Evolutionary conservation across 2,888 invertebrate species (phyloP).

Genomic region (Torymus texanus): DNA sequence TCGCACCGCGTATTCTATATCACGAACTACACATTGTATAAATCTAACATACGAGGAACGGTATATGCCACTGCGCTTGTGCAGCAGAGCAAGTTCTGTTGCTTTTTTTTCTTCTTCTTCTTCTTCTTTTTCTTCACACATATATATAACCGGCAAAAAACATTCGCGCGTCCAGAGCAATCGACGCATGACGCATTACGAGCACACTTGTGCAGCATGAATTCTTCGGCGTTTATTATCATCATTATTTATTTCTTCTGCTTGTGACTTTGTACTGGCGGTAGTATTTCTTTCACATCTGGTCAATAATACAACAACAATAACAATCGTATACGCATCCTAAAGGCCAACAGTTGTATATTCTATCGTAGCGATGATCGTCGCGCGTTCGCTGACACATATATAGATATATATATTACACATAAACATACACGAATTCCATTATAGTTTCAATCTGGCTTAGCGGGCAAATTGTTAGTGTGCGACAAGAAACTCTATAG

Average conservation of each 20-base stretch:
- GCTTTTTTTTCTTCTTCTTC: too few species aligned
- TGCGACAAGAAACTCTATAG: too few species aligned
- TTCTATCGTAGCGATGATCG: constrained; percentile 33
- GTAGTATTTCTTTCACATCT: background rate
- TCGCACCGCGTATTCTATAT: constrained; percentile 23
- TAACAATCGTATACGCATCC: background rate
- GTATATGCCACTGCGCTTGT: background rate
- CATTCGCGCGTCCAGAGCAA: background rate
- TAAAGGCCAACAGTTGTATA: constrained; percentile 6
- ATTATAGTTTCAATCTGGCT: too few species aligned
- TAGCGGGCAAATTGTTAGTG: too few species aligned
- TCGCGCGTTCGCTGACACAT: constrained; percentile 13
- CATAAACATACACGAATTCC: background rate
- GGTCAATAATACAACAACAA: too few species aligned
- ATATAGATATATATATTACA: background rate
- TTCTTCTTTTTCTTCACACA: too few species aligned
- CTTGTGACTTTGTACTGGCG: constrained; percentile 31
- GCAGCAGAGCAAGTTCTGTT: background rate
- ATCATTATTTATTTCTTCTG: constrained; percentile 6
- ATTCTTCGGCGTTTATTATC: background rate
- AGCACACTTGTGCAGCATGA: constrained; percentile 6
- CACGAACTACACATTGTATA: background rate
- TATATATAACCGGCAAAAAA: background rate
- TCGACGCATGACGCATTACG: constrained; percentile 13
- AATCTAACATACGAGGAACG: constrained; percentile 15